Conservation (phyloP, 2,888 invertebrate species). For the Athripsodes cinereus region DNA sequence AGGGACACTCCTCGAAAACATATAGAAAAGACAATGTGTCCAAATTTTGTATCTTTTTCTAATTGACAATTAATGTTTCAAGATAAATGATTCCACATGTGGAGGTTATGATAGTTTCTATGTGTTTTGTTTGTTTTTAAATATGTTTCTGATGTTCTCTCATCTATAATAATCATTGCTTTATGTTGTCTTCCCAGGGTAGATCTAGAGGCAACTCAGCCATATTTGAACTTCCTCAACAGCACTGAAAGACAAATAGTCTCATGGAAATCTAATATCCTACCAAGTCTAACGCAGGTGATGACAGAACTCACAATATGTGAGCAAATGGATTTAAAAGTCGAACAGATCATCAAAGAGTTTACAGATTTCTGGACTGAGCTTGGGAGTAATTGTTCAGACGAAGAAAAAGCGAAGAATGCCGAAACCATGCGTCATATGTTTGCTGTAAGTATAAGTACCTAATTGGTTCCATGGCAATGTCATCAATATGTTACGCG, state of each 20-base stretch:
- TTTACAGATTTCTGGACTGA: conserved; percentile 52
- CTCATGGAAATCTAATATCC: conserved; percentile 43
- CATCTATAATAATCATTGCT: too few relatives aligned
- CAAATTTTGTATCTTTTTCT: too few relatives aligned
- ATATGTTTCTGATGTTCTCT: too few relatives aligned
- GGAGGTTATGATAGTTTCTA: too few relatives aligned
- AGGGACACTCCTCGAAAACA: too few relatives aligned
- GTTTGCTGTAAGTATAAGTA: conserved; percentile 41
- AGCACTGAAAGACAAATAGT: not conserved
- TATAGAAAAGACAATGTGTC: too few relatives aligned
- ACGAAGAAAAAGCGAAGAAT: conserved; percentile 43
- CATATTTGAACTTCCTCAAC: not conserved
- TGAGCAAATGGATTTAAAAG: not conserved
- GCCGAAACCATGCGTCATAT: conserved; percentile 51
- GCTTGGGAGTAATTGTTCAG: conserved; percentile 44
- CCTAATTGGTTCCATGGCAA: too few relatives aligned
- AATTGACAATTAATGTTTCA: too few relatives aligned
- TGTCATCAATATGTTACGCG: too few relatives aligned
- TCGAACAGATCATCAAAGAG: conserved; percentile 45
- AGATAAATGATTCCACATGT: too few relatives aligned
- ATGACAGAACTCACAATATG: not conserved
- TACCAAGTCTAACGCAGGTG: not conserved
- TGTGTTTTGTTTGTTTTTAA: too few relatives aligned
- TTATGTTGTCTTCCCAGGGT: too few relatives aligned
- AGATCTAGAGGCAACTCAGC: not conserved